These are phyloP conservation scores for Colostygia pectinataria DNA, from an alignment of 2,888 invertebrate genomes.

Conservation along the genomic window DNA sequence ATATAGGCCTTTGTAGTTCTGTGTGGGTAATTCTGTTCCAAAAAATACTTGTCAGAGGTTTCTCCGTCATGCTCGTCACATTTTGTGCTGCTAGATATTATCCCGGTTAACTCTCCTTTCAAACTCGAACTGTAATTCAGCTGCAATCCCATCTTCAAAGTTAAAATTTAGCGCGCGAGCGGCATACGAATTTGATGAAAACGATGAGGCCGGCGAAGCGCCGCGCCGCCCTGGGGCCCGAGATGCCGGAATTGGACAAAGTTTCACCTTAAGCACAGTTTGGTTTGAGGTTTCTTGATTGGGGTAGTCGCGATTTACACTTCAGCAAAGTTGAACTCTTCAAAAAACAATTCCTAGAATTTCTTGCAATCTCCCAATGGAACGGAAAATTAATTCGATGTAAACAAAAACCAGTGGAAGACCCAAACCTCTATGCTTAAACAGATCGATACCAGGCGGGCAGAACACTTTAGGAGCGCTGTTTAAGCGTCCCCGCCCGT, in stretches of 20 bases:
- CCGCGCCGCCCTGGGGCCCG: conserved; percentile 3
- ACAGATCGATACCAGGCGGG: conserved; percentile 63
- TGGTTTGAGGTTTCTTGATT: conserved; percentile 12
- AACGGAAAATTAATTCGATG: conserved; percentile 8
- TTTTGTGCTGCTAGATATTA: conserved; percentile 22
- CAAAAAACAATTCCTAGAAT: background rate
- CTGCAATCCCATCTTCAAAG: conserved; percentile 31
- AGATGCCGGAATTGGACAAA: conserved; percentile 15
- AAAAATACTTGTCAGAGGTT: no score
- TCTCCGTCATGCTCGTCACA: no score
- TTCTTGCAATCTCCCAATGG: background rate
- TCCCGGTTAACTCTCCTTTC: conserved; percentile 25
- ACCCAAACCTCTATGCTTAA: conserved; percentile 42
- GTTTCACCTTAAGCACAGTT: conserved; percentile 17
- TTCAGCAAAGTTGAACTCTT: conserved; percentile 3
- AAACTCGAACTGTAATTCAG: conserved; percentile 33
- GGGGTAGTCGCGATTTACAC: conserved; percentile 15
- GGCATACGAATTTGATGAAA: conserved; percentile 27
- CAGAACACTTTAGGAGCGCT: conserved; percentile 59
- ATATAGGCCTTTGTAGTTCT: no score
- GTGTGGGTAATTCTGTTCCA: no score
- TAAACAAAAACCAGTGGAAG: conserved; percentile 35
- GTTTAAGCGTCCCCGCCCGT: conserved; percentile 53
- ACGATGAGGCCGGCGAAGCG: conserved; percentile 3
- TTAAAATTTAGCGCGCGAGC: conserved; percentile 13